Percentiles rank a stretch among this genome's conserved stretches.
Conservation (phyloP, 2,797 vertebrate species). For the Decapterus maruadsi region DNA sequence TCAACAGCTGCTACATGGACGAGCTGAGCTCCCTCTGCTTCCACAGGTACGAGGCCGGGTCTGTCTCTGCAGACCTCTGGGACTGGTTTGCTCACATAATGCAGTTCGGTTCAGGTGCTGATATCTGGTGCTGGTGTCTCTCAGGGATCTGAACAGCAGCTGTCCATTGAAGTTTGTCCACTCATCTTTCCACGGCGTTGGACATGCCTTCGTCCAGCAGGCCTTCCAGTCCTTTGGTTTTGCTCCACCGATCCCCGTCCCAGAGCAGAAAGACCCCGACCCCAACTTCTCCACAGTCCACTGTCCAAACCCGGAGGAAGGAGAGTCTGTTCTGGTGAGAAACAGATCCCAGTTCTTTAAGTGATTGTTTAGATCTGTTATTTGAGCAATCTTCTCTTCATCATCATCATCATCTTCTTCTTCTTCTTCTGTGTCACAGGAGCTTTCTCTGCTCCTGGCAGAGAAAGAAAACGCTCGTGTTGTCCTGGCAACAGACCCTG, state of each 20-base stretch:
- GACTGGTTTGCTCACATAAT: no score
- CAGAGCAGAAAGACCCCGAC: conserved; percentile 95
- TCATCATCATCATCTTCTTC: not conserved
- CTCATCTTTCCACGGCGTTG: conserved; percentile 96
- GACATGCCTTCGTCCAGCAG: conserved; percentile 91
- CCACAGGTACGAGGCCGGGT: conserved; percentile 85
- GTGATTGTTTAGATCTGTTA: not conserved
- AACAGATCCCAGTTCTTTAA: not conserved
- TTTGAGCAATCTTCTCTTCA: not conserved
- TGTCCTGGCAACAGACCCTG: conserved; percentile 95
- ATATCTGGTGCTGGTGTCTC: not conserved
- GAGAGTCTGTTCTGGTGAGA: conserved; percentile 92
- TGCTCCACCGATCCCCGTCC: conserved; percentile 92
- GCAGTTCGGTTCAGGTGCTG: no score
- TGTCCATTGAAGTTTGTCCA: conserved; percentile 92
- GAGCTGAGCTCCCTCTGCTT: conserved; percentile 91
- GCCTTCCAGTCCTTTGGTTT: conserved; percentile 93
- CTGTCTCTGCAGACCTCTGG: not conserved
- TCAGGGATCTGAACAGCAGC: conserved; percentile 89
- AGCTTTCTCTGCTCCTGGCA: conserved; percentile 91
- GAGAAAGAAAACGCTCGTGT: conserved; percentile 89
- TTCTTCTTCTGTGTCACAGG: conserved; percentile 75
- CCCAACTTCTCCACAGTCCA: conserved; percentile 94
- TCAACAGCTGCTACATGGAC: conserved; percentile 91
- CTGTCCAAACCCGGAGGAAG: conserved; percentile 97